These are phyloP conservation scores for Spisula solida DNA, from an alignment of 2,888 invertebrate genomes.

Conservation along the genomic window DNA sequence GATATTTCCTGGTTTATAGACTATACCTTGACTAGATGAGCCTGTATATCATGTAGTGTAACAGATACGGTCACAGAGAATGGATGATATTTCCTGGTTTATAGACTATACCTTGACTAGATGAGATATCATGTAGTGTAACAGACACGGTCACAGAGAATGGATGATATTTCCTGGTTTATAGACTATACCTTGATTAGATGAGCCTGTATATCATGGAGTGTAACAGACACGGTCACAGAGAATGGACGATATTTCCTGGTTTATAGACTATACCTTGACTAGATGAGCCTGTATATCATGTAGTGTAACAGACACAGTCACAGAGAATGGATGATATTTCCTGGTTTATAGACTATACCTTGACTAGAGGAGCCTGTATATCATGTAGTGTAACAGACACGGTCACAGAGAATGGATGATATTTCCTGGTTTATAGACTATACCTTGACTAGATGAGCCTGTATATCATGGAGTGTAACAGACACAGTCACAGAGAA, in stretches of 20 bases:
- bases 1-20: conserved; percentile 94
- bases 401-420: conserved; percentile 96
- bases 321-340: conserved; percentile 96
- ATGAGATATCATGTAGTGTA: conserved; percentile 98
- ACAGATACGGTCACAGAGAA: conserved; percentile 96
- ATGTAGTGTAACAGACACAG: conserved; percentile 96
- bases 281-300: conserved; percentile 98
- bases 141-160: conserved; percentile 96
- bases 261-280: too few relatives aligned
- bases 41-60: conserved; percentile 98
- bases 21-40: conserved; percentile 95
- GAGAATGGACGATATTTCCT: conserved; percentile 95
- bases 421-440: conserved; percentile 94
- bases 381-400: conserved; percentile 98
- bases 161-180: conserved; percentile 95
- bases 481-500: conserved; percentile 96
- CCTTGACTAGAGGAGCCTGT: conserved; percentile 96
- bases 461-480: conserved; percentile 98
- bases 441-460: conserved; percentile 95
- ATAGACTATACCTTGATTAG: too few relatives aligned
- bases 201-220: conserved; percentile 98
- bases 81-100: conserved; percentile 95
- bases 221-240: conserved; percentile 96
- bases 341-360: too few relatives aligned
- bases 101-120: too few relatives aligned